Percentiles rank a stretch among this genome's conserved stretches.
Evolutionary conservation across 2,113 vertebrate genomes (phyloP).

Genomic region (Lophotis ruficrista): DNA sequence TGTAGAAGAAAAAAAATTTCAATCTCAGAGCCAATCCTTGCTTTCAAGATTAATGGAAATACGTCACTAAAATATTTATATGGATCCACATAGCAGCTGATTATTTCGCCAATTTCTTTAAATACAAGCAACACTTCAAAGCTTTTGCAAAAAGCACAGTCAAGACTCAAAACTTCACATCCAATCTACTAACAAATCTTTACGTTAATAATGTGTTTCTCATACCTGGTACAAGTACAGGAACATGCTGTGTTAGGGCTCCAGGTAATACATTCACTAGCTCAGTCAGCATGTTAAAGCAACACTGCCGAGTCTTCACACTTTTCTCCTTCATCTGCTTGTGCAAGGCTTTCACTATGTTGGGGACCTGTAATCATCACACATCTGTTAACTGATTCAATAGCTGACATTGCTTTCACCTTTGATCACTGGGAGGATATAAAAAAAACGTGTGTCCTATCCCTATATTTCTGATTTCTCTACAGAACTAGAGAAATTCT

Average conservation of each 20-base stretch:
- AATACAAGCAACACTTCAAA: not conserved
- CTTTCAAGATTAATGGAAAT: not conserved
- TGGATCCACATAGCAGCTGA: not conserved
- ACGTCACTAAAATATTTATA: not conserved
- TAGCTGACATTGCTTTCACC: not conserved
- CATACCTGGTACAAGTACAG: constrained; percentile 95
- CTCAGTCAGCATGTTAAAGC: constrained; percentile 99
- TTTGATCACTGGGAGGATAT: not conserved
- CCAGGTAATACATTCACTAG: constrained; percentile 96
- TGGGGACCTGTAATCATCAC: constrained; percentile 87
- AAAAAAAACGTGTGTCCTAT: not conserved
- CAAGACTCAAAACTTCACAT: not conserved
- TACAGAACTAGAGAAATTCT: not conserved
- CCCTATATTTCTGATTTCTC: not conserved
- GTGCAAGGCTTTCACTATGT: constrained; percentile 97
- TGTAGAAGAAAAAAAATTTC: not conserved
- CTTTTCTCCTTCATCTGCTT: constrained; percentile 99
- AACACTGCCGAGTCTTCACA: constrained; percentile 97
- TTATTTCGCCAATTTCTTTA: not conserved
- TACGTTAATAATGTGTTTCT: not conserved
- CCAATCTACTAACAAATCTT: not conserved
- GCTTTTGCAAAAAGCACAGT: not conserved
- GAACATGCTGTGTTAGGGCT: constrained; percentile 93
- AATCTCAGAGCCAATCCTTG: not conserved
- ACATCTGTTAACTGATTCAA: constrained; percentile 43